A percentile compares a stretch with the other conserved stretches of the same genome.
These are phyloP conservation scores for Egretta garzetta DNA, from an alignment of 2,113 vertebrate species.

Conservation along the genomic window DNA sequence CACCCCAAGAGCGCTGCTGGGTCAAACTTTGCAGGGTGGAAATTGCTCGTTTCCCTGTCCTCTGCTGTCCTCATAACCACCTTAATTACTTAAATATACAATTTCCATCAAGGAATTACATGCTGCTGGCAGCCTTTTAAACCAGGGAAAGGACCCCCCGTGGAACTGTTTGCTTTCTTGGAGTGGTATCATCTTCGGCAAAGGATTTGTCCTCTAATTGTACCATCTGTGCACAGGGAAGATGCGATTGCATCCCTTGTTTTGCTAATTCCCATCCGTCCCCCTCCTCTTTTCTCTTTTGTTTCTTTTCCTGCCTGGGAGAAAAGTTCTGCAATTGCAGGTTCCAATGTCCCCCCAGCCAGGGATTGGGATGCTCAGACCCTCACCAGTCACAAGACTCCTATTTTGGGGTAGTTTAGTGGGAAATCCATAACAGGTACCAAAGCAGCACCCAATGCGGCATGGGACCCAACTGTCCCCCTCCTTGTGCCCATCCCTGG, in stretches of 20 bases:
- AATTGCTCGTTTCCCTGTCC: not conserved
- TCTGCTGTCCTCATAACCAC: not conserved
- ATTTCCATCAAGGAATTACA: conserved; percentile 44
- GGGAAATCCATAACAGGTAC: accelerated
- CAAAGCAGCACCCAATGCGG: not conserved
- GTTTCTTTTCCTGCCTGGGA: not conserved
- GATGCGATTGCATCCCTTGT: not conserved
- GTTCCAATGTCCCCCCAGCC: not conserved
- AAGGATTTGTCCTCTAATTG: conserved; percentile 32
- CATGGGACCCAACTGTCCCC: not conserved
- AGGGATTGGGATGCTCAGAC: not conserved
- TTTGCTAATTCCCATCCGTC: not conserved
- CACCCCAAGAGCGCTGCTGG: accelerated
- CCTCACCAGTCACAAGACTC: not conserved
- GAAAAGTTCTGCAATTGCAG: not conserved
- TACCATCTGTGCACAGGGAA: not conserved
- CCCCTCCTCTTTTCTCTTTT: accelerated
- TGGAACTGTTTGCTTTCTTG: conserved; percentile 16
- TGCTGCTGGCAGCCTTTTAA: conserved; percentile 17
- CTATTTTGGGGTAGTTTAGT: not conserved
- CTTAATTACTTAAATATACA: not conserved
- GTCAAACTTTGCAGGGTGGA: not conserved
- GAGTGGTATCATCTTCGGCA: not conserved
- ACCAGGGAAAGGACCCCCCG: conserved; percentile 15
- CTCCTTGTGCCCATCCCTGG: not conserved